Base-by-base conservation (phyloP, 2,888 invertebrate genomes). In the Sinodicranocentrus sp. region DNA sequence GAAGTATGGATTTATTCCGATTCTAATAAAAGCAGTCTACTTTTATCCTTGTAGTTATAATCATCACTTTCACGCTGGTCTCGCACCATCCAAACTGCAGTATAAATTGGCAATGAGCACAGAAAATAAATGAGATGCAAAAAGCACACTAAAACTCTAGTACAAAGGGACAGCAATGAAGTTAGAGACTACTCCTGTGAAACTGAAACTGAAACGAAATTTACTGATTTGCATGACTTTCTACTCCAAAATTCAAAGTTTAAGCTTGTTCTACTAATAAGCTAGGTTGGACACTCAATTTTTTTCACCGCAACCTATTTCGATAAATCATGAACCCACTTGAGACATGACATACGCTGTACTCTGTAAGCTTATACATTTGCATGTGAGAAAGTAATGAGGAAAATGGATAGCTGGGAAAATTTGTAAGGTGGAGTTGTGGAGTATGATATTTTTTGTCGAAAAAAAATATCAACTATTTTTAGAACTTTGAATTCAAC, bases 281-380 rank as follows among this genome's bases (percentile, higher is more conserved):
- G 73, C 61, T 57, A 65, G 80, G 67, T 57, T 63, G 75, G 65
- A 76, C 61, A 70, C 28, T 39, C 68, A 59, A 82, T 70, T 61
- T n/a, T 82, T 28, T 33, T 48, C 71, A 63, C 15, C 75, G 70
- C 75, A 82, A 82, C 82, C 82, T 82, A 82, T 70, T 82, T 82
- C 75, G 28, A 82, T 82, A 82, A 82, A 82, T 82, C 82, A 82
- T 82, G 70, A 82, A 26, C 76, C 63, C 76, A 82, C 70, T 70
- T 70, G 75, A 75, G 68, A 82, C 33, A 59, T 68, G 82, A 73
- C 82, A 73, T 59, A 57, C 67, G 25, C 28, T n/a, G 23, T 26
- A 21, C 17, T 21, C 6, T 59, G 59, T 8, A 59, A 48, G 48
- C 48, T 48, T 59, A 21, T 54, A 54, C 54, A 52, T 70, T 54